phyloP scores from a whole-genome alignment of 2,113 vertebrate genomes.

The Scopus umbretta region DNA sequence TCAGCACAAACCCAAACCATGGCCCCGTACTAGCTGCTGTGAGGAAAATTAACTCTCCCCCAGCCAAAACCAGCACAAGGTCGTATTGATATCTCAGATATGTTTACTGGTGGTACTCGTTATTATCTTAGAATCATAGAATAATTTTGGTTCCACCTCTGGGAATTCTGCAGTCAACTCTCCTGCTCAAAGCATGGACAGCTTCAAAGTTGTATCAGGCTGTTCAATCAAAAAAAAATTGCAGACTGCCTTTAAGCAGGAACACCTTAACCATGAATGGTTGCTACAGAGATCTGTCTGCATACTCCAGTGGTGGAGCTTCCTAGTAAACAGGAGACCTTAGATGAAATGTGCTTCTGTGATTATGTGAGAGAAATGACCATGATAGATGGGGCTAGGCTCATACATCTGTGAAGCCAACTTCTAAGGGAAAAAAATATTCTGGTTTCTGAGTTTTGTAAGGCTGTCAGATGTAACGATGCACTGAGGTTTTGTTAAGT shows the following conservation, averaged over 20 bases:
- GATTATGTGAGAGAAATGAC: neutral
- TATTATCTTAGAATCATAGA: neutral
- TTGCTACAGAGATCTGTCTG: neutral
- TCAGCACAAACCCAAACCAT: neutral
- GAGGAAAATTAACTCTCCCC: too few species aligned
- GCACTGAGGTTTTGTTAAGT: neutral
- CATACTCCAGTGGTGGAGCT: neutral
- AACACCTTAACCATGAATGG: neutral
- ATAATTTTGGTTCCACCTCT: neutral
- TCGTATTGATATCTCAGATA: neutral
- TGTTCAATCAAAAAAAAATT: neutral
- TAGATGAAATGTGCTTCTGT: neutral
- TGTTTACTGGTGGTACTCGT: neutral
- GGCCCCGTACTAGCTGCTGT: neutral
- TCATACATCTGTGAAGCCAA: neutral
- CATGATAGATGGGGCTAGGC: neutral
- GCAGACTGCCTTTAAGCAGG: neutral
- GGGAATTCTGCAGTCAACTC: neutral
- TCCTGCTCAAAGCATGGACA: neutral
- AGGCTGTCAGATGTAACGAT: neutral
- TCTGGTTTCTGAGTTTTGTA: neutral
- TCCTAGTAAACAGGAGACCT: neutral
- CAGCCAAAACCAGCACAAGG: neutral
- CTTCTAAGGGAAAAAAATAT: neutral
- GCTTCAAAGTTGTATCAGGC: neutral